Evolutionary conservation across 1,140 invertebrate species (phyloP).

Genomic region (Drosophila mayri): DNA sequence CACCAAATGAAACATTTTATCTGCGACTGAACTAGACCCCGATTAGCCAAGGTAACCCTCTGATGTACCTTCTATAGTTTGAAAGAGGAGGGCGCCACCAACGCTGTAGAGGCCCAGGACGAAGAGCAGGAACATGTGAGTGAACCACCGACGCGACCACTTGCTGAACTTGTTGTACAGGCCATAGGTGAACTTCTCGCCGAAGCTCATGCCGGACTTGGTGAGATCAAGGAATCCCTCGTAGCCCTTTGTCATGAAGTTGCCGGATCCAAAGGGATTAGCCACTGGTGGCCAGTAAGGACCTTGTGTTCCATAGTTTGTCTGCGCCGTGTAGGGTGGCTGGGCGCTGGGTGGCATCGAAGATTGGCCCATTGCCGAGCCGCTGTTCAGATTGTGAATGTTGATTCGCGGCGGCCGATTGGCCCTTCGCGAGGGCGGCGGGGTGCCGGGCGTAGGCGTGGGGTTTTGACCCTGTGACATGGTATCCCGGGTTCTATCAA

Average conservation of each 20-base stretch:
- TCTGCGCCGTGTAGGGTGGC: conserved; percentile 62
- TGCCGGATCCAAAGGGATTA: conserved; percentile 88
- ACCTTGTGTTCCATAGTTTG: conserved; percentile 47
- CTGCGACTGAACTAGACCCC: not conserved
- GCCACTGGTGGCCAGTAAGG: conserved; percentile 85
- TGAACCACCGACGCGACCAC: conserved; percentile 94
- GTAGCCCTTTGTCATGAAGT: conserved; percentile 91
- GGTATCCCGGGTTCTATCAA: not conserved
- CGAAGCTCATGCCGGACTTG: conserved; percentile 91
- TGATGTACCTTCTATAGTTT: conserved; percentile 88
- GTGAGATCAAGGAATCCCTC: conserved; percentile 92
- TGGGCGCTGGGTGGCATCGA: conserved; percentile 74
- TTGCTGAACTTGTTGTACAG: conserved; percentile 91
- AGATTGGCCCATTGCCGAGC: conserved; percentile 37
- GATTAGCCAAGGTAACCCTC: not conserved
- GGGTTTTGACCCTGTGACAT: conserved; percentile 53
- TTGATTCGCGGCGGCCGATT: conserved; percentile 74
- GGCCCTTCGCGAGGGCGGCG: conserved; percentile 61
- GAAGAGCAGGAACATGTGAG: conserved; percentile 93
- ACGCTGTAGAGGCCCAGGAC: conserved; percentile 92
- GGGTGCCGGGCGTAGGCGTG: conserved; percentile 56
- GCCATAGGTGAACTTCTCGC: conserved; percentile 92
- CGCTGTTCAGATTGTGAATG: conserved; percentile 60
- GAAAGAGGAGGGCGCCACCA: conserved; percentile 91
- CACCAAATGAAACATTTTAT: not conserved